These are phyloP conservation scores for Callosobruchus maculatus DNA, from an alignment of 2,888 invertebrate genomes.

Conservation along the genomic window DNA sequence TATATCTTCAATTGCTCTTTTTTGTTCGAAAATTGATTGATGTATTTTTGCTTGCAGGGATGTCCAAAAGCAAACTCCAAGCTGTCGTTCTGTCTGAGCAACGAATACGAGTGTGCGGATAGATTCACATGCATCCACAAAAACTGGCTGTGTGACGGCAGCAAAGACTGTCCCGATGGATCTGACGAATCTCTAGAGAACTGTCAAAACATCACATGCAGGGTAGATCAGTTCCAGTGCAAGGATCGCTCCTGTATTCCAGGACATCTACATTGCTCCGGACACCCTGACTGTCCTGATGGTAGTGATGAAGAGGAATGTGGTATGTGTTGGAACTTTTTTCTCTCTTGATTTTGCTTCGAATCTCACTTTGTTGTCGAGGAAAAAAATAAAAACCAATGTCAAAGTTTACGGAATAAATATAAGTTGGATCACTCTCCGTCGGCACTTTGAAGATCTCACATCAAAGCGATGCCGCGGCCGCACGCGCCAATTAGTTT, in stretches of 20 bases:
- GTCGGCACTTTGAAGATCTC: too few species aligned
- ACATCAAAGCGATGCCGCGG: too few species aligned
- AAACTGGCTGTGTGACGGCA: constrained; percentile 82
- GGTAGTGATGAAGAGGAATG: constrained; percentile 84
- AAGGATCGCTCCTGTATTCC: constrained; percentile 75
- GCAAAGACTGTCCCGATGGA: constrained; percentile 77
- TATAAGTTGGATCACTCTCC: too few species aligned
- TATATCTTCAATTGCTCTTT: too few species aligned
- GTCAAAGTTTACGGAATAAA: too few species aligned
- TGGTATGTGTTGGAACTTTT: constrained; percentile 52
- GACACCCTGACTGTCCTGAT: constrained; percentile 76
- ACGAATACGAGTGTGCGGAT: constrained; percentile 78
- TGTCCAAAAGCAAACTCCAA: constrained; percentile 57
- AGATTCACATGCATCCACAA: constrained; percentile 75
- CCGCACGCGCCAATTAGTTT: too few species aligned
- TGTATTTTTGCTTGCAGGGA: constrained; percentile 52
- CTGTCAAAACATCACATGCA: constrained; percentile 73
- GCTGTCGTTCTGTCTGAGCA: constrained; percentile 63
- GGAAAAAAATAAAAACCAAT: too few species aligned
- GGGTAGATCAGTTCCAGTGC: constrained; percentile 85
- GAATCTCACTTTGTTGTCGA: too few species aligned
- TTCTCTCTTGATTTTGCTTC: neutral
- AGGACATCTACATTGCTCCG: constrained; percentile 79
- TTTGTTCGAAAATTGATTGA: too few species aligned
- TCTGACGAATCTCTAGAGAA: constrained; percentile 69